Percentiles rank a stretch among this genome's conserved stretches.
phyloP scores from a whole-genome alignment of 2,113 vertebrate species.

The Urocolius indicus region DNA sequence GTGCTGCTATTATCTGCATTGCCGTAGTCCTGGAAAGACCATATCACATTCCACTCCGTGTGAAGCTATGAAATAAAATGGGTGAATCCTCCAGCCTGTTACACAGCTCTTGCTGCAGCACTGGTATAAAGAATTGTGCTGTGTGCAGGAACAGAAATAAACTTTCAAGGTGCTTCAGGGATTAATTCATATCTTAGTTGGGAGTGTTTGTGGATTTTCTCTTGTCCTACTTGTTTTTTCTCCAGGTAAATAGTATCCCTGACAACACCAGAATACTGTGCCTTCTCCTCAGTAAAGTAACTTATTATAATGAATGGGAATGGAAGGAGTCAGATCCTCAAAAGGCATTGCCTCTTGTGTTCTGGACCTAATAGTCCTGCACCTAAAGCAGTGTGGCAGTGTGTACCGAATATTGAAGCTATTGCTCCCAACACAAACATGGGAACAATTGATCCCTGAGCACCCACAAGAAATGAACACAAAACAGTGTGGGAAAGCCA shows the following conservation, averaged over 20 bases:
- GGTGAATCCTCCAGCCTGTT: not conserved
- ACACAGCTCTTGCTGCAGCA: accelerated
- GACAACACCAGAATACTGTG: not conserved
- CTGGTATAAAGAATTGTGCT: accelerated
- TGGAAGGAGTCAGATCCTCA: not conserved
- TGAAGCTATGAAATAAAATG: accelerated
- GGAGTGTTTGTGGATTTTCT: accelerated
- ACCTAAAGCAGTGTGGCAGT: not conserved
- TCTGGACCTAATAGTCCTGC: accelerated
- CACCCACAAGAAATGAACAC: accelerated
- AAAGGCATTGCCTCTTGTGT: accelerated
- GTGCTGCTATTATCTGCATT: accelerated
- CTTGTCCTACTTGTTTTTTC: not conserved
- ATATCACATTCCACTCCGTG: accelerated
- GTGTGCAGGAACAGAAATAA: not conserved
- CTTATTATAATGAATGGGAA: accelerated
- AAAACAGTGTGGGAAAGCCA: not conserved
- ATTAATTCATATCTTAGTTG: accelerated
- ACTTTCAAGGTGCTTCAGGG: not conserved
- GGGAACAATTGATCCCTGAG: not conserved
- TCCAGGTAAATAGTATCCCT: not conserved
- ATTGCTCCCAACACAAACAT: accelerated
- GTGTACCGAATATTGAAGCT: accelerated
- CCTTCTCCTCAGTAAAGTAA: not conserved
- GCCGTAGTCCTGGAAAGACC: not conserved